Evolutionary conservation across 2,888 invertebrate species (phyloP).

Genomic region (Spilarctia lutea): DNA sequence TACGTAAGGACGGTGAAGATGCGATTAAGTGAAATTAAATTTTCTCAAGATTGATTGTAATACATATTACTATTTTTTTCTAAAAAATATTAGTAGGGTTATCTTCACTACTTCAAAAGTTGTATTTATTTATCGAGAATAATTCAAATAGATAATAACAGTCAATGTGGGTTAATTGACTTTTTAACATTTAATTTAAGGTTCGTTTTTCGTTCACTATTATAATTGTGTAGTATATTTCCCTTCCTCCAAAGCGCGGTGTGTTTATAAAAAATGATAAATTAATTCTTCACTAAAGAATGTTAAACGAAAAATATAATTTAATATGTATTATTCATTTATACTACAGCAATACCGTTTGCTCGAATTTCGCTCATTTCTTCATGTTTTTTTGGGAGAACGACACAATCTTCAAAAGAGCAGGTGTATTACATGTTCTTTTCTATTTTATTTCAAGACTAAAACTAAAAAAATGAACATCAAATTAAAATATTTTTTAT

Average conservation of each 20-base stretch:
- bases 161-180: too few species aligned
- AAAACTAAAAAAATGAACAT: too few species aligned
- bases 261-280: too few species aligned
- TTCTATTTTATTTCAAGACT: not conserved
- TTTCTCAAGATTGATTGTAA: not conserved
- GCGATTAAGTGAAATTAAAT: conserved; percentile 15
- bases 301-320: not conserved
- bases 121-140: too few species aligned
- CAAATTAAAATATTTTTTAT: too few species aligned
- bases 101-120: too few species aligned
- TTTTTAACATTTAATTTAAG: not conserved
- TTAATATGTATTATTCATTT: too few species aligned
- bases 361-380: not conserved
- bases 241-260: too few species aligned
- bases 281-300: too few species aligned
- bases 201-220: not conserved
- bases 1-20: conserved; percentile 42
- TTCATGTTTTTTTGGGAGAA: too few species aligned
- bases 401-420: too few species aligned
- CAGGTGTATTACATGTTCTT: not conserved
- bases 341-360: not conserved
- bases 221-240: not conserved
- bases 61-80: not conserved
- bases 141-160: not conserved
- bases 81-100: not conserved